These are phyloP conservation scores for Ormyrus labotus DNA, from an alignment of 2,888 invertebrate genomes.

Conservation along the genomic window DNA sequence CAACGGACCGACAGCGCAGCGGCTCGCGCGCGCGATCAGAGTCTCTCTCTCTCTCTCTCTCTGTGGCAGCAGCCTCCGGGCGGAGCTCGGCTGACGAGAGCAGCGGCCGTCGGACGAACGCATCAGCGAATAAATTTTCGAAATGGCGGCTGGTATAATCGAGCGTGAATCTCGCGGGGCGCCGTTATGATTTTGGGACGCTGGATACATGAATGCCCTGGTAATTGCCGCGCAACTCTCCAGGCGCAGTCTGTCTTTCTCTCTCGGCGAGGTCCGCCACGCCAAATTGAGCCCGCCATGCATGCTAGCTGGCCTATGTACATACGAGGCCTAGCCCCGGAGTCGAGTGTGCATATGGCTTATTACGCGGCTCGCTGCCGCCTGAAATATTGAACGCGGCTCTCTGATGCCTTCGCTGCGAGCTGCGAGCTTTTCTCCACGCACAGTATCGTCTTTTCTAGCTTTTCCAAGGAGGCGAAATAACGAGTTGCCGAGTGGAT, in stretches of 20 bases:
- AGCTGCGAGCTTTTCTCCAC: no score
- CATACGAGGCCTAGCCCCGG: no score
- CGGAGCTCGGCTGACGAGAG: neutral
- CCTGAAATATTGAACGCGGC: no score
- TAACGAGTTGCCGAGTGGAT: no score
- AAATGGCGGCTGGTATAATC: conserved; percentile 56
- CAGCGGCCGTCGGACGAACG: neutral
- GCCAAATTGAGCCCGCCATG: no score
- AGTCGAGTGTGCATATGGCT: no score
- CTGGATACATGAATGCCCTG: conserved; percentile 54
- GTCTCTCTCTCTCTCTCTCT: neutral
- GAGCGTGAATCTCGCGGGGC: conserved; percentile 59
- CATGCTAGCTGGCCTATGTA: no score
- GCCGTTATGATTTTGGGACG: conserved; percentile 58
- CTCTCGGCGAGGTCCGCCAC: neutral
- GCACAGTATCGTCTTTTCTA: no score
- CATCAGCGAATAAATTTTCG: conserved; percentile 57
- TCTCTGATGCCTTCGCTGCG: no score
- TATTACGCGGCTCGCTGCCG: no score
- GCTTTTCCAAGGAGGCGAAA: no score
- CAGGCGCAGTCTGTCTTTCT: neutral
- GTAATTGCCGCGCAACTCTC: conserved; percentile 55
- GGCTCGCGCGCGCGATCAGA: conserved; percentile 12
- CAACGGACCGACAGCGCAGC: conserved; percentile 8
- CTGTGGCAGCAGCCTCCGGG: no score